phyloP scores from a whole-genome alignment of 2,888 invertebrate species.

The Synanthedon formicaeformis region DNA sequence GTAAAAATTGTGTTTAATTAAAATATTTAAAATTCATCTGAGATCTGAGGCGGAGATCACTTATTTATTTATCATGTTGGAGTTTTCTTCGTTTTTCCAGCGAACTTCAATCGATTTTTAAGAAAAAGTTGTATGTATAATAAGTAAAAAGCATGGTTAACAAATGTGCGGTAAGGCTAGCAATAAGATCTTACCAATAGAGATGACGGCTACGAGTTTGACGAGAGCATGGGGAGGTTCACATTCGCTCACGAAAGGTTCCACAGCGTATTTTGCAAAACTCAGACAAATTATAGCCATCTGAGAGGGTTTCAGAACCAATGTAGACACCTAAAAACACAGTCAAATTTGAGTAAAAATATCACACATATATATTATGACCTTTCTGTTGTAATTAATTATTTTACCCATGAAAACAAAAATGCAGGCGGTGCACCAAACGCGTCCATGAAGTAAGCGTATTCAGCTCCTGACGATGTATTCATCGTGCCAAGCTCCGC shows the following conservation, averaged over 20 bases:
- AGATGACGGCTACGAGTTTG: conserved; percentile 88
- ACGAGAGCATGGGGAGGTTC: conserved; percentile 86
- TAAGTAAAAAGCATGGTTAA: no score
- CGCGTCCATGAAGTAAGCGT: conserved; percentile 96
- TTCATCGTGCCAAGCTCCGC: conserved; percentile 96
- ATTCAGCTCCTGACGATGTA: conserved; percentile 94
- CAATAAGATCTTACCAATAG: conserved; percentile 75
- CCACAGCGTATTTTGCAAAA: conserved; percentile 93
- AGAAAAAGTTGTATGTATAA: no score
- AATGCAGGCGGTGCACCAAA: conserved; percentile 93
- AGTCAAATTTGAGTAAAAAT: not conserved
- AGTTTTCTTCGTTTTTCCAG: no score
- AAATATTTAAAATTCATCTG: no score
- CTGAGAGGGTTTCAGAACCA: conserved; percentile 93
- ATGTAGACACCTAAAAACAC: conserved; percentile 82
- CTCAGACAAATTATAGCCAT: conserved; percentile 94
- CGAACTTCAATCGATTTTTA: no score
- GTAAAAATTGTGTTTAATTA: no score
- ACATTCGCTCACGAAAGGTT: conserved; percentile 89
- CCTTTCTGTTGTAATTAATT: not conserved
- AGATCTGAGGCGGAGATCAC: no score
- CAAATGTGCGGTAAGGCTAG: no score
- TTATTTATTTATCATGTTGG: no score
- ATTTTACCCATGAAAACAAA: conserved; percentile 89
- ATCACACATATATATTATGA: not conserved